Evolutionary conservation across 2,113 vertebrate genomes (phyloP).

Genomic region (Eubucco bourcierii): DNA sequence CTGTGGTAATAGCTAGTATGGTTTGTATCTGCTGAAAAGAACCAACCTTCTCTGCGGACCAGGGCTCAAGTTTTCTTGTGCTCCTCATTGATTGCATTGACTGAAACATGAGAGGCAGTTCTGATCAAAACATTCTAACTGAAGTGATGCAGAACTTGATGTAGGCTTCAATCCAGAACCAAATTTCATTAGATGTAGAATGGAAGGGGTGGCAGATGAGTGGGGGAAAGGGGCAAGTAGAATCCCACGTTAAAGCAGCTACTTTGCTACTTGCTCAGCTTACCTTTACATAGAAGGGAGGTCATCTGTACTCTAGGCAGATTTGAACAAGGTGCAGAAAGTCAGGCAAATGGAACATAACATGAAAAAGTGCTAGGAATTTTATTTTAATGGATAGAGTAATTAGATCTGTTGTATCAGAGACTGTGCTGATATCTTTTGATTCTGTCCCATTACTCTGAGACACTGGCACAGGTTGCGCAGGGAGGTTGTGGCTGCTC

Average conservation of each 20-base stretch:
- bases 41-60: neutral
- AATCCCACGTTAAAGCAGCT: neutral
- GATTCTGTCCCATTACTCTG: neutral
- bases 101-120: neutral
- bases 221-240: neutral
- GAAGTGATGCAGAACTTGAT: neutral
- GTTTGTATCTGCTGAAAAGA: neutral
- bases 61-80: neutral
- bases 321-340: neutral
- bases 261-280: neutral
- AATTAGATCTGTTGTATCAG: neutral
- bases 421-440: neutral
- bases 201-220: fast-evolving
- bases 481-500: too few species aligned
- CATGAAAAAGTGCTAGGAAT: neutral
- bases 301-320: neutral
- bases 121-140: neutral
- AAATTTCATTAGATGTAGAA: neutral
- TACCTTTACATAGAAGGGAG: neutral
- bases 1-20: neutral
- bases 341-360: neutral
- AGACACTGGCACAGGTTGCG: too few species aligned
- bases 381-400: neutral
- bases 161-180: neutral
- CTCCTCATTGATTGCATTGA: neutral